Conservation (phyloP, 2,113 vertebrate species). For the Chrysemys picta region DNA sequence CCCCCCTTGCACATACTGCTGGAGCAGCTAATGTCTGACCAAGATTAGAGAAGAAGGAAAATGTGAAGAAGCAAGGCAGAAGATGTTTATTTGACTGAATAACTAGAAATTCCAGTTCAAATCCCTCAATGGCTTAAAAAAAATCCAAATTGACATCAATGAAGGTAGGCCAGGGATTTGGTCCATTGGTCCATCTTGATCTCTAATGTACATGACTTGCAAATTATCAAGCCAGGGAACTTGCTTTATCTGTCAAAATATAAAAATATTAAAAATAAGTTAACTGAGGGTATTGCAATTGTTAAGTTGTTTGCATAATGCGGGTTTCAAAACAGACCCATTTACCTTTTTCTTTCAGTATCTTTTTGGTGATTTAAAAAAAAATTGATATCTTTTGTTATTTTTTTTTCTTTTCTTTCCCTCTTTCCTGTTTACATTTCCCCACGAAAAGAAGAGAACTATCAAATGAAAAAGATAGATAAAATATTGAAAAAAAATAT, state of each 20-base stretch:
- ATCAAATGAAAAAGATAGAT: neutral
- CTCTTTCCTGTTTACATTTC: neutral
- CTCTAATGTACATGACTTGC: neutral
- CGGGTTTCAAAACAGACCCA: neutral
- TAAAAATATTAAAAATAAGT: no score
- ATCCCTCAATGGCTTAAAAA: neutral
- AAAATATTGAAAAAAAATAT: neutral
- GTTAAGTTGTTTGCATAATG: neutral
- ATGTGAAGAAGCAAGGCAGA: neutral
- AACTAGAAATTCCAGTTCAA: neutral
- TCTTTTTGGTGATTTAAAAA: neutral
- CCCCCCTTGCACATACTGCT: no score
- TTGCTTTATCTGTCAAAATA: neutral
- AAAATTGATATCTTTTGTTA: neutral
- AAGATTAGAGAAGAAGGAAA: neutral
- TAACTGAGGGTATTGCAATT: neutral
- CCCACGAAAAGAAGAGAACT: neutral
- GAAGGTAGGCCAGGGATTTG: neutral
- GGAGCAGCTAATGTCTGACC: neutral
- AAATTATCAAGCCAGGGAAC: neutral
- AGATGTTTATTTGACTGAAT: neutral
- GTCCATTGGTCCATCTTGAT: neutral
- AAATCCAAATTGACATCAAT: neutral
- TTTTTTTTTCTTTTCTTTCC: neutral
- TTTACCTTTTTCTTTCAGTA: neutral